Conservation (phyloP, 2,888 invertebrate species). For the Scaptomyza reducta region DNA sequence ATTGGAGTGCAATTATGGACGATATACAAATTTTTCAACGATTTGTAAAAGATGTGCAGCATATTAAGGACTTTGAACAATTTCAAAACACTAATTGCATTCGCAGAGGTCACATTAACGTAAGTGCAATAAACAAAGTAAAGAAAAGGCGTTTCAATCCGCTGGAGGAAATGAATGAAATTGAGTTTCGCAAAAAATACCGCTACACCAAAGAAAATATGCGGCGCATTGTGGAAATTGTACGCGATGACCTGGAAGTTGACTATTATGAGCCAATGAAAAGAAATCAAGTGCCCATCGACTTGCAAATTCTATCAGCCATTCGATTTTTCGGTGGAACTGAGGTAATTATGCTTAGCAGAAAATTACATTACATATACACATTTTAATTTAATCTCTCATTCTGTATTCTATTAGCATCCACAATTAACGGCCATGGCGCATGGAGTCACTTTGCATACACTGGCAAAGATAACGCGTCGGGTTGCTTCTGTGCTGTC, state of each 20-base stretch:
- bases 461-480: constrained; percentile 74
- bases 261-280: constrained; percentile 61
- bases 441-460: constrained; percentile 70
- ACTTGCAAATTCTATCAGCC: constrained; percentile 76
- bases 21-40: constrained; percentile 62
- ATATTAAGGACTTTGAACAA: constrained; percentile 57
- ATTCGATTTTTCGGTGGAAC: constrained; percentile 76
- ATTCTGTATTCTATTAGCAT: constrained; percentile 52
- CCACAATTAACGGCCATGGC: constrained; percentile 70
- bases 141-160: constrained; percentile 65
- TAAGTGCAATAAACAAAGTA: neutral
- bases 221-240: constrained; percentile 73
- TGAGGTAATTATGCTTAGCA: constrained; percentile 58
- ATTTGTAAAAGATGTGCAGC: constrained; percentile 67
- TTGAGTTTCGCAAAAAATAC: constrained; percentile 71
- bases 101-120: constrained; percentile 1
- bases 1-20: constrained; percentile 43
- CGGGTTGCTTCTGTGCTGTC: constrained; percentile 75
- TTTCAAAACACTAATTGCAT: constrained; percentile 20
- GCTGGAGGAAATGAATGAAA: constrained; percentile 68
- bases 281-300: constrained; percentile 76
- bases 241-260: constrained; percentile 77
- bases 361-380: neutral
- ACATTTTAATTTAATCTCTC: neutral
- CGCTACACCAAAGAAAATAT: constrained; percentile 78